These are phyloP conservation scores for Leuciscus idus DNA, from an alignment of 2,113 vertebrate genomes.

Conservation along the genomic window DNA sequence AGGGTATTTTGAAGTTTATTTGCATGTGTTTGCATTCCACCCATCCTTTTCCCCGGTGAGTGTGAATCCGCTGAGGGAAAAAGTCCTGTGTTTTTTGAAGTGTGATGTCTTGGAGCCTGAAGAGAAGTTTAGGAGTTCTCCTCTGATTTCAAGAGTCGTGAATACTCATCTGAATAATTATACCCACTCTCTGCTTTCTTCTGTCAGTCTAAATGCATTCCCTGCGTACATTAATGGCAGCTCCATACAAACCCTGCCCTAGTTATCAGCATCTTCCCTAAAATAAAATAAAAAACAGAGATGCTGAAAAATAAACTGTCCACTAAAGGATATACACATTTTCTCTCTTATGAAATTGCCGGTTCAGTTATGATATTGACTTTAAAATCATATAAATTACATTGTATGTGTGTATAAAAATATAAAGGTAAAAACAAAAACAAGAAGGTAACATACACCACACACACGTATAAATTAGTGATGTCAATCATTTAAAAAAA, in stretches of 20 bases:
- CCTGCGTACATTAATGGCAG: neutral
- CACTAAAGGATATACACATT: neutral
- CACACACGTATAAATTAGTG: neutral
- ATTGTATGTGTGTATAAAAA: neutral
- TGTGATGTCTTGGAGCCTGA: constrained; percentile 54
- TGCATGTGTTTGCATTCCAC: constrained; percentile 66
- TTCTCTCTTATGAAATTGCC: neutral
- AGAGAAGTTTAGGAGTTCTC: constrained; percentile 23
- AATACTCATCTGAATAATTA: constrained; percentile 42
- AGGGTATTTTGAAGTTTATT: constrained; percentile 70
- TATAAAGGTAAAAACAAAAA: too few relatives aligned
- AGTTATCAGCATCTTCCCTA: neutral
- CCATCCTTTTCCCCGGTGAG: constrained; percentile 62
- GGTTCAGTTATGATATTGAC: neutral
- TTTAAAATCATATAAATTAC: neutral
- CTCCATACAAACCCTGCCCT: neutral
- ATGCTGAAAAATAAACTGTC: constrained; percentile 2
- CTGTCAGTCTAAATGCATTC: constrained; percentile 20
- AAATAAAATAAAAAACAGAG: neutral
- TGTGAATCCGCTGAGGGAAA: constrained; percentile 40
- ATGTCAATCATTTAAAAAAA: too few relatives aligned
- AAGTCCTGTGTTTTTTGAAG: constrained; percentile 62
- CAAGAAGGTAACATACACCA: too few relatives aligned
- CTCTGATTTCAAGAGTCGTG: constrained; percentile 25
- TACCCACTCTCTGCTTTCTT: constrained; percentile 25